A percentile compares a stretch with the other conserved stretches of the same genome.
These are phyloP conservation scores for Morinoia aosen DNA, from an alignment of 2,888 invertebrate genomes.

Conservation along the genomic window DNA sequence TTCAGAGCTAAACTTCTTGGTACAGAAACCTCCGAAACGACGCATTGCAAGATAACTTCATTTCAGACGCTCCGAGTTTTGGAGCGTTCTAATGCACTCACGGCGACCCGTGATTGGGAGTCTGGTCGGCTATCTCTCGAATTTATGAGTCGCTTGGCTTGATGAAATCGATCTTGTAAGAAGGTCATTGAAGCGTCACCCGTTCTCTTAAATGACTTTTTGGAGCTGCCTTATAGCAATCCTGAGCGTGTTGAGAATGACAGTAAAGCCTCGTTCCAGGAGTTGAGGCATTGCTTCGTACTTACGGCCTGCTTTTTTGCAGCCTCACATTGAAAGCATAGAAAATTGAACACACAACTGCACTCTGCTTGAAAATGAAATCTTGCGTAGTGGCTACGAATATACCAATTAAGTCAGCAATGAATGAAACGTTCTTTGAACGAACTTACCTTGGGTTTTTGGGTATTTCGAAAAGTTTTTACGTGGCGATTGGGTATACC, in stretches of 20 bases:
- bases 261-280: background rate
- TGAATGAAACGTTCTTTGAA: background rate
- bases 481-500: no score
- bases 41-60: background rate
- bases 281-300: background rate
- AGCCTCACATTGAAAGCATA: background rate
- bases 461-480: no score
- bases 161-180: conserved; percentile 30
- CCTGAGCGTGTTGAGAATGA: background rate
- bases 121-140: conserved; percentile 28
- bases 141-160: conserved; percentile 39
- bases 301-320: background rate
- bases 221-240: background rate
- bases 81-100: conserved; percentile 13
- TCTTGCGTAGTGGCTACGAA: background rate
- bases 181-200: conserved; percentile 33
- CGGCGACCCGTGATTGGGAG: background rate
- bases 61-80: background rate
- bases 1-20: background rate
- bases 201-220: background rate
- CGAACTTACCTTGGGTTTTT: background rate
- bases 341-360: background rate
- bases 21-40: background rate
- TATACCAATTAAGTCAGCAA: background rate
- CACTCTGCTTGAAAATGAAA: background rate